Percentiles rank a stretch among this genome's conserved stretches.
Evolutionary conservation across 2,797 vertebrate genomes (phyloP).

Genomic region (Chromobotia macracanthus): DNA sequence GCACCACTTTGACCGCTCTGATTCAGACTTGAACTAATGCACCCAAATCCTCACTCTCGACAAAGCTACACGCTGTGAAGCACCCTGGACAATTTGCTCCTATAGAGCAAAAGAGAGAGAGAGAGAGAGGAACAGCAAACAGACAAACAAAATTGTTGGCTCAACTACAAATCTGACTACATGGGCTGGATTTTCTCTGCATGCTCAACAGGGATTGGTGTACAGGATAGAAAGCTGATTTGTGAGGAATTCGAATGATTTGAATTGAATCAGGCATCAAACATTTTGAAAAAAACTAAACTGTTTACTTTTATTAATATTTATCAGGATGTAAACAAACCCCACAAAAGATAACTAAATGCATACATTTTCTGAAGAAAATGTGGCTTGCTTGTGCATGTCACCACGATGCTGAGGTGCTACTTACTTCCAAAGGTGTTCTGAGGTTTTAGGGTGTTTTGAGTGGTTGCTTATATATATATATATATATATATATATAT

Average conservation of each 20-base stretch:
- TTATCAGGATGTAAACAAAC: neutral
- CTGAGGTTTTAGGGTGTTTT: neutral
- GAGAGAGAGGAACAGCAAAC: neutral
- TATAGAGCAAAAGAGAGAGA: neutral
- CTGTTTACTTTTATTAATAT: neutral
- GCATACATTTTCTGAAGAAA: neutral
- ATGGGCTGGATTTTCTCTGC: constrained; percentile 14
- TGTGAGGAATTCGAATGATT: constrained; percentile 6
- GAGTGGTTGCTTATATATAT: no score
- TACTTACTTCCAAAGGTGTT: neutral
- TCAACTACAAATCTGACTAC: constrained; percentile 20
- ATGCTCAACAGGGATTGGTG: neutral
- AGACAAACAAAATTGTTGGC: constrained; percentile 33
- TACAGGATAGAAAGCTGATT: constrained; percentile 37
- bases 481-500: no score
- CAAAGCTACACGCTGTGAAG: constrained; percentile 44
- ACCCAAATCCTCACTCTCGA: constrained; percentile 57
- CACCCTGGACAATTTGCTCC: neutral
- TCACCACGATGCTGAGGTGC: neutral
- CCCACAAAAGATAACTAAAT: neutral
- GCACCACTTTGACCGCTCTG: constrained; percentile 5
- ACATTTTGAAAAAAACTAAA: constrained; percentile 22
- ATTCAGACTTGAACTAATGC: constrained; percentile 51
- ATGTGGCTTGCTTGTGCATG: neutral
- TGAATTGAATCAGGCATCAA: neutral